Percentiles rank a stretch among this genome's conserved stretches.
Evolutionary conservation across 2,797 vertebrate species (phyloP).

Genomic region (Crypturellus tataupa): DNA sequence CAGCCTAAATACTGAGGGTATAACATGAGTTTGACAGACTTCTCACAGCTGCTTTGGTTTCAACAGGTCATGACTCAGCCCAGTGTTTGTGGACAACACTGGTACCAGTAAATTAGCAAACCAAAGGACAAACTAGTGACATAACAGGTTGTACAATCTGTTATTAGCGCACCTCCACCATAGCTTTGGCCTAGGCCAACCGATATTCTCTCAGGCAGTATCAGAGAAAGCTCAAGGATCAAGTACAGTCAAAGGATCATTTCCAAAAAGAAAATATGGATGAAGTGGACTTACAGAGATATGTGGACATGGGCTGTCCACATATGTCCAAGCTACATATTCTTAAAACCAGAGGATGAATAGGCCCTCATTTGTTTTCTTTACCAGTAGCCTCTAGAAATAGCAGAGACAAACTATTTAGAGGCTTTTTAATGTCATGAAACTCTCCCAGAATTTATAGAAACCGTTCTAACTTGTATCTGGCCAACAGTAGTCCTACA

Average conservation of each 20-base stretch:
- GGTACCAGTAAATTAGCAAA: background rate
- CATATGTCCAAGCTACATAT: background rate
- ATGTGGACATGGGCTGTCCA: background rate
- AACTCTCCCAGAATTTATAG: background rate
- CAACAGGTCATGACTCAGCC: background rate
- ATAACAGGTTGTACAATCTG: rapidly evolving
- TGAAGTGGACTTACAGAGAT: background rate
- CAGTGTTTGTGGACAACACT: background rate
- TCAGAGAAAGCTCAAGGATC: background rate
- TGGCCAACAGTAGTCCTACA: background rate
- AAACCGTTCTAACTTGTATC: background rate
- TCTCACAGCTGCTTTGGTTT: background rate
- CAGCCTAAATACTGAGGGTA: rapidly evolving
- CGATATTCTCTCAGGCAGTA: background rate
- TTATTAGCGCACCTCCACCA: background rate
- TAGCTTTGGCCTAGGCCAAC: background rate
- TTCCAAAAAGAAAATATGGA: background rate
- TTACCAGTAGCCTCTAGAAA: background rate
- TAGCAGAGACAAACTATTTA: background rate
- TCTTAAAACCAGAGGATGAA: background rate
- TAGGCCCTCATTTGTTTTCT: background rate
- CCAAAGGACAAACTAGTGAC: background rate
- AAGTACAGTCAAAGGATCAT: background rate
- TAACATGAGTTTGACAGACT: background rate
- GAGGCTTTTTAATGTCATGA: background rate